Conservation (phyloP, 2,888 invertebrate species). For the Phasia obesa region DNA sequence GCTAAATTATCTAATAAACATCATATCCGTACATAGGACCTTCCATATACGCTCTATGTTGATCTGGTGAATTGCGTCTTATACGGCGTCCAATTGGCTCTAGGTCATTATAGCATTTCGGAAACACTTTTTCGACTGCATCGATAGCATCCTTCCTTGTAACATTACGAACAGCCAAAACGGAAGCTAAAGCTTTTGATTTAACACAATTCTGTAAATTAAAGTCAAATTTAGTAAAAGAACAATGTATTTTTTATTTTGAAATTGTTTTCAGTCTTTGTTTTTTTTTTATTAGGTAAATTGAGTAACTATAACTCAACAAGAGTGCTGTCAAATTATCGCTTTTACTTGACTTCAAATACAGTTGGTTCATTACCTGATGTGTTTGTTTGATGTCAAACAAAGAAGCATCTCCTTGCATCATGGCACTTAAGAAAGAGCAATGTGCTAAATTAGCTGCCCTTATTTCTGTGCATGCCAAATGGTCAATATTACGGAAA, state of each 20-base stretch:
- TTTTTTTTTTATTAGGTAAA: background rate
- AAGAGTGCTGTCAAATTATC: too few species aligned
- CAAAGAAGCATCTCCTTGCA: slow-evolving; percentile 87
- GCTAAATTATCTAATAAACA: slow-evolving; percentile 75
- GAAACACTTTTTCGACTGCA: slow-evolving; percentile 93
- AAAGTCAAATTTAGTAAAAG: slow-evolving; percentile 38
- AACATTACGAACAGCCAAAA: slow-evolving; percentile 91
- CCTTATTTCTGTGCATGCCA: slow-evolving; percentile 97
- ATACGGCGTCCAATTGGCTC: slow-evolving; percentile 94
- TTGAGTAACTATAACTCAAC: too few species aligned
- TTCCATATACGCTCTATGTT: slow-evolving; percentile 89
- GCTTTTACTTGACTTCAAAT: too few species aligned
- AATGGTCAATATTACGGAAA: slow-evolving; percentile 93
- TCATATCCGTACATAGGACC: slow-evolving; percentile 91
- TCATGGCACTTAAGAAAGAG: slow-evolving; percentile 91
- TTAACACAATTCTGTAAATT: slow-evolving; percentile 91
- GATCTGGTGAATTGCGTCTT: slow-evolving; percentile 89
- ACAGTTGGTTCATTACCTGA: slow-evolving; percentile 84
- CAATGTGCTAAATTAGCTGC: slow-evolving; percentile 98
- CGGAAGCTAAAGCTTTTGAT: slow-evolving; percentile 92
- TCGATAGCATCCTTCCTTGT: slow-evolving; percentile 87
- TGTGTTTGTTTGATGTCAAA: slow-evolving; percentile 89
- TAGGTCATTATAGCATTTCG: slow-evolving; percentile 93
- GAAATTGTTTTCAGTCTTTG: background rate
- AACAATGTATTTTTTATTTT: too few species aligned